A percentile compares a stretch with the other conserved stretches of the same genome.
These are phyloP conservation scores for Lepidocolaptes lacrymiger DNA, from an alignment of 2,797 vertebrate genomes.

Conservation along the genomic window DNA sequence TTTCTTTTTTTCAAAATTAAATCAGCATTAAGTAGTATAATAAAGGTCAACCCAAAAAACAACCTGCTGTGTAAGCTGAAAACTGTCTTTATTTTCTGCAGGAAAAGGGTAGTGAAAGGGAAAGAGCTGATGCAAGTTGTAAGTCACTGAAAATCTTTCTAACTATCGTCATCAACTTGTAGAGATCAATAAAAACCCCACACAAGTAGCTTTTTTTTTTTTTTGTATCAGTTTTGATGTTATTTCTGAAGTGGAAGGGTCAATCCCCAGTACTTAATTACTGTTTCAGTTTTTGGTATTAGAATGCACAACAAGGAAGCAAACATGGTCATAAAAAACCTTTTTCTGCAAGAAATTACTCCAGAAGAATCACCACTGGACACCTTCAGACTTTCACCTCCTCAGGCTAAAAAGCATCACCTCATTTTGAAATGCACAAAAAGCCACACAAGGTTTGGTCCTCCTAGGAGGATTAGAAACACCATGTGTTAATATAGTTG, in stretches of 20 bases:
- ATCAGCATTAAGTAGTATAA: background rate
- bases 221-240: background rate
- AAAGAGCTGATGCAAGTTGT: background rate
- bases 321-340: background rate
- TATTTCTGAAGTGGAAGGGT: background rate
- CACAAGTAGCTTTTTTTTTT: background rate
- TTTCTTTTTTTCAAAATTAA: background rate
- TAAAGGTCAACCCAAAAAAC: background rate
- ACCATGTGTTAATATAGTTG: background rate
- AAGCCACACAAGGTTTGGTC: background rate
- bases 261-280: background rate
- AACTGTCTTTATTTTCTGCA: background rate
- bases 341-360: background rate
- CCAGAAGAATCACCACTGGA: background rate
- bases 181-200: background rate
- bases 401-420: background rate
- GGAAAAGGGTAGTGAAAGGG: background rate
- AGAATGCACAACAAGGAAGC: slow-evolving; percentile 20
- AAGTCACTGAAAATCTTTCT: background rate
- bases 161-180: background rate
- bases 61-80: background rate
- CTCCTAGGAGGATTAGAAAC: background rate
- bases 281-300: background rate
- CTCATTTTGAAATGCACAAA: background rate
- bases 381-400: background rate